Conservation (phyloP, 2,113 vertebrate species). For the Seriola aureovittata region DNA sequence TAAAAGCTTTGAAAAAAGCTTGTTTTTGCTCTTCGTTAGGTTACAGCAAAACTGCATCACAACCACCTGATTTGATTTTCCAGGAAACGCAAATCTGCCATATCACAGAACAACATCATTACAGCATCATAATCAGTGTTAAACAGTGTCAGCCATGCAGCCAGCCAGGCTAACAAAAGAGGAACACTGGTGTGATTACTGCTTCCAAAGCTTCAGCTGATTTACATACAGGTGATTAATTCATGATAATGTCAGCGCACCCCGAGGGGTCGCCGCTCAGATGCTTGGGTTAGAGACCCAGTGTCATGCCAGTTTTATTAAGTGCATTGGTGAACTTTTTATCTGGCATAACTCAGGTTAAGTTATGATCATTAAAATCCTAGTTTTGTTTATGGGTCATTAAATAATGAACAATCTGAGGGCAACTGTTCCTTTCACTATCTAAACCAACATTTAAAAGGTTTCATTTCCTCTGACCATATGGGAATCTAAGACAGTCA, state of each 20-base stretch:
- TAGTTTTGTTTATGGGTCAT: constrained; percentile 11
- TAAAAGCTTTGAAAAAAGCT: neutral
- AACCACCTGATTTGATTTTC: constrained; percentile 2
- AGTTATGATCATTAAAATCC: neutral
- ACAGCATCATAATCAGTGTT: constrained; percentile 37
- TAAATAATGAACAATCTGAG: constrained; percentile 5
- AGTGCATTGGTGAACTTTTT: neutral
- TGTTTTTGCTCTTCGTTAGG: neutral
- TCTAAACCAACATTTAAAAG: neutral
- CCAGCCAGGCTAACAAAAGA: constrained; percentile 43
- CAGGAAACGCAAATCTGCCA: constrained; percentile 9
- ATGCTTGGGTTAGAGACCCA: constrained; percentile 9
- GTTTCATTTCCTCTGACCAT: neutral
- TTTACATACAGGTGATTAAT: constrained; percentile 64
- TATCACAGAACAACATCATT: constrained; percentile 25
- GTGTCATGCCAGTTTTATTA: neutral
- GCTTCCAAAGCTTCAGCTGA: constrained; percentile 39
- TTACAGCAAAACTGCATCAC: neutral
- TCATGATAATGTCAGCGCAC: constrained; percentile 38
- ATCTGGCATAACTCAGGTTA: neutral
- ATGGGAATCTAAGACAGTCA: constrained; percentile 2
- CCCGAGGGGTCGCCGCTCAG: constrained; percentile 16
- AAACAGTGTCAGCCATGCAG: constrained; percentile 33
- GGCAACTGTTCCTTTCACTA: constrained; percentile 19
- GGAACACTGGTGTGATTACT: constrained; percentile 45